Percentiles rank a stretch among this genome's conserved stretches.
Conservation (phyloP, 30 jellyfish, hydroid and myxozoan species). For the Cassiopea andromeda region DNA sequence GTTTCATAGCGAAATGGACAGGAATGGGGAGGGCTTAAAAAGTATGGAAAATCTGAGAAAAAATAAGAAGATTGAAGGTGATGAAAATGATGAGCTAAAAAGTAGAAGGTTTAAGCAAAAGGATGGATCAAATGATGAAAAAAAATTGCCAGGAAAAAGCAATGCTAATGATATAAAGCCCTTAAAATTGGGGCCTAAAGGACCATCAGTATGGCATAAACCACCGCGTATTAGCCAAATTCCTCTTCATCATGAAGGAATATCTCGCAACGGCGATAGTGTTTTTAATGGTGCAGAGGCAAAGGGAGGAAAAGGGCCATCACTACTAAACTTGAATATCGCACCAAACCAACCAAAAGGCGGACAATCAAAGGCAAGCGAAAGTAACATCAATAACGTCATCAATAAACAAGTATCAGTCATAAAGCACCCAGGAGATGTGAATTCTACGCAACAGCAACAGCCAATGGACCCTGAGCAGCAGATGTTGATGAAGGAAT, state of each 20-base stretch:
- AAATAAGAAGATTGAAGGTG: conserved; percentile 31
- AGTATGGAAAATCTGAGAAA: neutral
- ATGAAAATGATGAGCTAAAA: conserved; percentile 24
- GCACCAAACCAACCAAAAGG: conserved; percentile 17
- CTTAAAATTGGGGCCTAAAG: conserved; percentile 64
- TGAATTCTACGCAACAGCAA: conserved; percentile 34
- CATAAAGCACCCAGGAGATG: conserved; percentile 19
- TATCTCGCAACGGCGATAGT: conserved; percentile 60
- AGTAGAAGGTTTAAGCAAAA: neutral
- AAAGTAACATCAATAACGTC: conserved; percentile 12
- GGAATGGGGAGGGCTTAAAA: neutral
- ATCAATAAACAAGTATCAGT: conserved; percentile 31
- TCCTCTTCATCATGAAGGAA: conserved; percentile 54
- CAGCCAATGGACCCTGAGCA: conserved; percentile 75
- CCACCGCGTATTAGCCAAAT: conserved; percentile 45
- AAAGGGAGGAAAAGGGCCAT: conserved; percentile 48
- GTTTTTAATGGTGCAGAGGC: conserved; percentile 5
- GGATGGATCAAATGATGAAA: neutral
- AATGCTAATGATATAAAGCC: conserved; percentile 4
- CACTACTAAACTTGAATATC: conserved; percentile 12
- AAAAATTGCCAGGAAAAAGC: neutral
- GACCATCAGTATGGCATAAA: conserved; percentile 80
- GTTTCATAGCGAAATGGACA: conserved; percentile 21
- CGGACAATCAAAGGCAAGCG: neutral
- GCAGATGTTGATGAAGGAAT: conserved; percentile 50